Base-by-base conservation (phyloP, 1,140 invertebrate species). In the Bombus vancouverensis region DNA sequence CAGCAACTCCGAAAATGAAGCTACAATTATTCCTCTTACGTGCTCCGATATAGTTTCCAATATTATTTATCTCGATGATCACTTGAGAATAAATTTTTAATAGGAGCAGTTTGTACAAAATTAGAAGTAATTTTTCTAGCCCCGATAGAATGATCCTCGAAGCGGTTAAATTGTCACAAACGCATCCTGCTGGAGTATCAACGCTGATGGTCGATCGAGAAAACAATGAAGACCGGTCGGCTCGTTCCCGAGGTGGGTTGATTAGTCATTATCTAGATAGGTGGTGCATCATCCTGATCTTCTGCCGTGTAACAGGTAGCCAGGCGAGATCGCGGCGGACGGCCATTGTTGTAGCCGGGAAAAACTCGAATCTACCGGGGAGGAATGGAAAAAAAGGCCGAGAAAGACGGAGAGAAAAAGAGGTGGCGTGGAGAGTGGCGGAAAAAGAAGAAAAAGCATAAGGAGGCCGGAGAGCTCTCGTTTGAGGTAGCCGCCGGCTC, bases 401-500 rank as follows among this genome's bases (percentile, higher is more conserved):
- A 87, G 85, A 88, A 88, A 90, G 80, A 80, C 59, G 77, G 75
- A 42, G 57, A 80, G 81, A 74, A 62, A 81, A 87, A 87, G 83
- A 84, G 89, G 81, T 84, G 74, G 71, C 87, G 88, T 87, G 78
- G 86, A 81, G 73, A 82, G 59, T 72, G 39, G 44, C 22, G 81
- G 79, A 87, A 87, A 83, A 86, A 74, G 88, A 88, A 89, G 90
- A 80, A 81, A 83, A 84, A 83, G 87, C 83, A 83, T 87, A 85
- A 83, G 89, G 34, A 90, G 87, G 75, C 87, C 83, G 76, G 85
- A 44, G 85, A 85, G 89, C 84, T 84, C 90, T 93, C 91, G 93
- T 93, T 93, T 93, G 93, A 93, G 93, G 91, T 92, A 91, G 92
- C 93, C 92, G 92, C 91, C 91, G 87, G 86, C 89, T 93, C 91